Conservation (phyloP, 2,113 vertebrate genomes). For the Rhipidura dahli region DNA sequence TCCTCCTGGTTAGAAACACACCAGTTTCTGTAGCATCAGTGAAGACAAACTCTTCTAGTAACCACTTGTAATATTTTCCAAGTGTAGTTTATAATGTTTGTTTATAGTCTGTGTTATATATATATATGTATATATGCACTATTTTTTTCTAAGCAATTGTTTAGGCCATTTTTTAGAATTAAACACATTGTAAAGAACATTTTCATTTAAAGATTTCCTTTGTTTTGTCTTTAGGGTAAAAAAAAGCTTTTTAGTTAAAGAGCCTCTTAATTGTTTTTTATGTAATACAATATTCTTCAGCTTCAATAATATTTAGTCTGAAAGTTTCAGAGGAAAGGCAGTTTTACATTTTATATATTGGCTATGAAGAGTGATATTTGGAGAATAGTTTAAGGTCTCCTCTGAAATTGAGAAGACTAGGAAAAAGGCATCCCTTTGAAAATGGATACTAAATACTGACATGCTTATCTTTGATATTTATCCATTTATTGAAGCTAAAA, state of each 20-base stretch:
- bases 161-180: background rate
- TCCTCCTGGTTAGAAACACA: background rate
- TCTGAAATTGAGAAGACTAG: background rate
- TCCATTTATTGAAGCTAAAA: background rate
- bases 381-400: background rate
- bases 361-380: background rate
- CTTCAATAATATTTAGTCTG: background rate
- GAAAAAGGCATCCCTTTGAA: background rate
- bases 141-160: background rate
- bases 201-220: background rate
- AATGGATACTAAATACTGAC: background rate
- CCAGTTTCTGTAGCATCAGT: background rate
- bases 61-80: background rate
- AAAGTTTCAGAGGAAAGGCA: background rate
- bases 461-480: background rate
- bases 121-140: fast-evolving
- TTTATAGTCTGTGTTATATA: background rate
- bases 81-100: background rate
- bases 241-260: background rate
- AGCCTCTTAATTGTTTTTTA: background rate
- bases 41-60: background rate
- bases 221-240: background rate
- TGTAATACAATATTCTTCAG: background rate
- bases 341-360: background rate
- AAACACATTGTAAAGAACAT: background rate